Percentiles rank a stretch among this genome's conserved stretches.
These are phyloP conservation scores for Anas acuta DNA, from an alignment of 2,797 vertebrate species.

Conservation along the genomic window DNA sequence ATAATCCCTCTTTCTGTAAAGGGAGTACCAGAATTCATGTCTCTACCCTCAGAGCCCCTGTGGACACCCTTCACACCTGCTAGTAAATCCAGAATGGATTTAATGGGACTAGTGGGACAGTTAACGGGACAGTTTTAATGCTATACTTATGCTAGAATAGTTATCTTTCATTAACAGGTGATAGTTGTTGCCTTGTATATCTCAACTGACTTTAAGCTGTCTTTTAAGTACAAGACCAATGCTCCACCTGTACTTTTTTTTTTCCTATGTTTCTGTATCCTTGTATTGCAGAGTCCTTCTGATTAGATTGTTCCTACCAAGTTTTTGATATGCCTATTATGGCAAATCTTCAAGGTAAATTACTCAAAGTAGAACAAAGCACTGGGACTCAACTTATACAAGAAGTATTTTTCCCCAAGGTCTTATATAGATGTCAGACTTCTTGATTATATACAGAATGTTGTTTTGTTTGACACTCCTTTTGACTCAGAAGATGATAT, in stretches of 20 bases:
- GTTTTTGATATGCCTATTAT: background rate
- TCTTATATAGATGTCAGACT: background rate
- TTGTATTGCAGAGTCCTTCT: background rate
- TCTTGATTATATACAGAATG: background rate
- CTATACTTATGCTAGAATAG: background rate
- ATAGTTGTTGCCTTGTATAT: background rate
- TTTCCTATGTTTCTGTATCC: background rate
- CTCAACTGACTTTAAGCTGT: background rate
- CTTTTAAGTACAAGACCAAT: background rate
- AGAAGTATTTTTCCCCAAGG: background rate
- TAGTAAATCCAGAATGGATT: background rate
- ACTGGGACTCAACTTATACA: background rate
- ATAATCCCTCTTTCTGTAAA: background rate
- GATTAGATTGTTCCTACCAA: background rate
- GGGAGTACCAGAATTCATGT: background rate
- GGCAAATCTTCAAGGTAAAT: slow-evolving; percentile 24
- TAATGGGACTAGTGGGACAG: background rate
- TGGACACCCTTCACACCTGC: background rate
- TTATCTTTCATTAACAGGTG: background rate
- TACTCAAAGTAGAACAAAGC: background rate
- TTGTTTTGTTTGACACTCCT: background rate
- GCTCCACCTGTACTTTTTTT: background rate
- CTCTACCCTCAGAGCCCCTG: background rate
- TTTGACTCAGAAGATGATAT: background rate
- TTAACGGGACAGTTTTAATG: background rate